Conservation (phyloP, 2,797 vertebrate genomes). For the Lacerta agilis region DNA sequence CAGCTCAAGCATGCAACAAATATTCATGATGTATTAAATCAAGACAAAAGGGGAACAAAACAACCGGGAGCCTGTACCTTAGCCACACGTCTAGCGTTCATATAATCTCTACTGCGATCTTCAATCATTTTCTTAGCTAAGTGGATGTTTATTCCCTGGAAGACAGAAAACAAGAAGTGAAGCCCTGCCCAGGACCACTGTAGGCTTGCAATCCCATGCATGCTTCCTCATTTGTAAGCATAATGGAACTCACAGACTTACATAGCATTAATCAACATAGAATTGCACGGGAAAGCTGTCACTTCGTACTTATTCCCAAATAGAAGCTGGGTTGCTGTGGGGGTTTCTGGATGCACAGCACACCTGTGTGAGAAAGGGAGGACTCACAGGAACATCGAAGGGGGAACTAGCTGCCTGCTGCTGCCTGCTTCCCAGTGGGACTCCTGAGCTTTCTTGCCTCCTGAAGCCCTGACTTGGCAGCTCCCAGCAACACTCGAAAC, state of each 20-base stretch:
- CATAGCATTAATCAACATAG: neutral
- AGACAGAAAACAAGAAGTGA: slow-evolving; percentile 50
- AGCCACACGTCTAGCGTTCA: slow-evolving; percentile 97
- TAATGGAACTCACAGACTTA: neutral
- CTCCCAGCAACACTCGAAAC: too few species aligned
- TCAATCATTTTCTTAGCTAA: slow-evolving; percentile 99
- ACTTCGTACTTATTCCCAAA: neutral
- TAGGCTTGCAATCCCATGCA: neutral
- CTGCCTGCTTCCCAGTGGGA: too few species aligned
- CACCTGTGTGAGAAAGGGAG: too few species aligned
- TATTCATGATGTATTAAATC: neutral
- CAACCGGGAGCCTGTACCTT: slow-evolving; percentile 82
- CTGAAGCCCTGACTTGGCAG: too few species aligned
- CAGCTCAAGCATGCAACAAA: slow-evolving; percentile 35
- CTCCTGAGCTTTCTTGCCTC: too few species aligned
- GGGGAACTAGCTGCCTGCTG: too few species aligned
- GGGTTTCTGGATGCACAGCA: too few species aligned
- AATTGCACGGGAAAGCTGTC: neutral
- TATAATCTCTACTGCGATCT: slow-evolving; percentile 98
- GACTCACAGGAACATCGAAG: too few species aligned
- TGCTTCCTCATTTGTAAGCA: too few species aligned
- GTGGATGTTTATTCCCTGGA: slow-evolving; percentile 97
- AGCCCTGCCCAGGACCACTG: neutral
- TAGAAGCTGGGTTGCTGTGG: too few species aligned
- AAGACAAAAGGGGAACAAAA: slow-evolving; percentile 3